Evolutionary conservation across 2,888 invertebrate species (phyloP).

Genomic region (Schizaphis graminum): DNA sequence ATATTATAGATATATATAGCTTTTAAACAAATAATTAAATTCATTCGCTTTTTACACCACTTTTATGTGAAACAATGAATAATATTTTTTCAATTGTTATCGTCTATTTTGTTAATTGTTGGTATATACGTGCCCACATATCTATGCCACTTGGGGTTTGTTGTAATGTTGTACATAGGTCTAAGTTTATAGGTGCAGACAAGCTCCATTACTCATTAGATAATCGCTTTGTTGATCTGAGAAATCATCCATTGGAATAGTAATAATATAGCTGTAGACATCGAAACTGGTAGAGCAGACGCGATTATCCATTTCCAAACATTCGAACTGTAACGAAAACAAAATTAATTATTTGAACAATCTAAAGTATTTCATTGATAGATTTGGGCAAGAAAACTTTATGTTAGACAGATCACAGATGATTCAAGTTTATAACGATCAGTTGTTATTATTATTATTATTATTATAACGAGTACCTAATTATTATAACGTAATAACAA

Average conservation of each 20-base stretch:
- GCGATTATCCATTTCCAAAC: constrained; percentile 84
- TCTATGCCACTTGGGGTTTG: background rate
- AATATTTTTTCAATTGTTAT: background rate
- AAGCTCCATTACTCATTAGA: background rate
- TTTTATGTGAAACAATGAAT: background rate
- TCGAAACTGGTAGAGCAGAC: constrained; percentile 83
- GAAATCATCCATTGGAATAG: constrained; percentile 69
- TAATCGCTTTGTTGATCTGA: constrained; percentile 67
- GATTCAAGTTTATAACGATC: background rate
- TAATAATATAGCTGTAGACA: constrained; percentile 82
- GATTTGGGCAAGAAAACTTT: background rate
- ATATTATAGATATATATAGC: background rate
- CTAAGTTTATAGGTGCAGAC: background rate
- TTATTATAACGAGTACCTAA: too few relatives aligned
- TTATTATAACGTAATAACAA: too few relatives aligned
- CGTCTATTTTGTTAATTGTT: background rate
- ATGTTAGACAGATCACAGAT: background rate
- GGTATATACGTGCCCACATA: background rate
- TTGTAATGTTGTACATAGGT: background rate
- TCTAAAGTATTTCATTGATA: background rate
- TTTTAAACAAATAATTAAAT: background rate
- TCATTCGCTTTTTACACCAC: background rate
- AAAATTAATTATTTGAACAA: constrained; percentile 10
- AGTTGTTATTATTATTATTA: too few relatives aligned
- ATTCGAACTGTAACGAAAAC: constrained; percentile 72